Conservation (phyloP, 2,888 invertebrate genomes). For the Matsumyia berberina region DNA sequence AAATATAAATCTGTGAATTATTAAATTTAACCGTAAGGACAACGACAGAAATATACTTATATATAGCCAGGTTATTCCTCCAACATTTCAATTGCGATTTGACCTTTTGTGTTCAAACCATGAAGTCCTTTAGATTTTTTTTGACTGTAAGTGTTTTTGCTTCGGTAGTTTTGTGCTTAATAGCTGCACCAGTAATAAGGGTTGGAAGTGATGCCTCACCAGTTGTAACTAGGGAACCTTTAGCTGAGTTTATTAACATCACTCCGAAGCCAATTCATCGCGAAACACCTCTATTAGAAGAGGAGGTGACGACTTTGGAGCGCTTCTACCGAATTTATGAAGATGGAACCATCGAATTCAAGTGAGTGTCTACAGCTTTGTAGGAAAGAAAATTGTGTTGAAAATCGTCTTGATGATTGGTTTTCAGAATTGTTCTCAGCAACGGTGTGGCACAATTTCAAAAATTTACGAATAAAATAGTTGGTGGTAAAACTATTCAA, state of each 20-base stretch:
- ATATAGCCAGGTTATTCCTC: neutral
- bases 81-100: neutral
- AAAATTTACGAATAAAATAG: slow-evolving; percentile 40
- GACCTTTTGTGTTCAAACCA: neutral
- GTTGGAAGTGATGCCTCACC: neutral
- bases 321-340: slow-evolving; percentile 45
- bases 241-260: neutral
- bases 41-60: neutral
- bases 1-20: no score
- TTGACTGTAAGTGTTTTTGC: neutral
- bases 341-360: slow-evolving; percentile 47
- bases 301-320: slow-evolving; percentile 11
- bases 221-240: neutral
- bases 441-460: slow-evolving; percentile 44
- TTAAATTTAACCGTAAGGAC: neutral
- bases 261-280: neutral
- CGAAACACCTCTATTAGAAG: neutral
- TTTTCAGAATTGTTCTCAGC: slow-evolving; percentile 33
- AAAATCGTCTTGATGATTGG: no score
- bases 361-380: slow-evolving; percentile 8
- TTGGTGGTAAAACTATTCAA: slow-evolving; percentile 21
- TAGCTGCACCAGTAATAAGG: neutral
- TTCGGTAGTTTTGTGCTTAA: neutral
- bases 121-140: neutral
- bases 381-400: no score